These are phyloP conservation scores for Drosophila guanche DNA, from an alignment of 1,140 invertebrate genomes.

Conservation along the genomic window DNA sequence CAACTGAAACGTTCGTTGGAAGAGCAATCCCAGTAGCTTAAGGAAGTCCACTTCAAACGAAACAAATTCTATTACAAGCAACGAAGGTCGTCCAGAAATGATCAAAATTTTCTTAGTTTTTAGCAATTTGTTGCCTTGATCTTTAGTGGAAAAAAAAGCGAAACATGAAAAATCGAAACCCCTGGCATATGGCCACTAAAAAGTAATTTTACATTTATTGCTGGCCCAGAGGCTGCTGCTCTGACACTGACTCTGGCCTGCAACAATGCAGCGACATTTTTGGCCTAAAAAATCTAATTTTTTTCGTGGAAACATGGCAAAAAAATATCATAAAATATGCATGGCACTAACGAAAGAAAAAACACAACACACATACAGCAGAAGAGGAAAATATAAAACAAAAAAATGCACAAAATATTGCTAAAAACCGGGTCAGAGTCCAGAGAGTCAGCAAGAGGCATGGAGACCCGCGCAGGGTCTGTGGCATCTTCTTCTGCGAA, in stretches of 20 bases:
- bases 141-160: slow-evolving; percentile 56
- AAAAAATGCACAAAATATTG: slow-evolving; percentile 38
- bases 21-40: slow-evolving; percentile 16
- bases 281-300: slow-evolving; percentile 81
- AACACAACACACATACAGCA: background rate
- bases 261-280: slow-evolving; percentile 26
- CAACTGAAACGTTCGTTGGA: background rate
- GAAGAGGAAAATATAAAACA: too few species aligned
- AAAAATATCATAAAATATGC: slow-evolving; percentile 59
- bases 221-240: slow-evolving; percentile 11
- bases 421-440: slow-evolving; percentile 55
- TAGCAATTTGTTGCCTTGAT: background rate
- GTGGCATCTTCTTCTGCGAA: slow-evolving; percentile 40
- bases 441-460: slow-evolving; percentile 10
- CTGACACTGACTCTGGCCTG: background rate
- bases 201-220: slow-evolving; percentile 52
- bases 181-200: slow-evolving; percentile 47
- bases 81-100: slow-evolving; percentile 25
- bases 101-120: slow-evolving; percentile 5
- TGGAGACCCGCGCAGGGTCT: slow-evolving; percentile 27
- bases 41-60: slow-evolving; percentile 1
- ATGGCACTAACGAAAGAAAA: slow-evolving; percentile 34
- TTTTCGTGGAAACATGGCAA: slow-evolving; percentile 58
- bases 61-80: background rate
- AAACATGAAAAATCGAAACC: slow-evolving; percentile 6